Conservation (phyloP, 2,888 invertebrate genomes). For the Osmoderma eremita region DNA sequence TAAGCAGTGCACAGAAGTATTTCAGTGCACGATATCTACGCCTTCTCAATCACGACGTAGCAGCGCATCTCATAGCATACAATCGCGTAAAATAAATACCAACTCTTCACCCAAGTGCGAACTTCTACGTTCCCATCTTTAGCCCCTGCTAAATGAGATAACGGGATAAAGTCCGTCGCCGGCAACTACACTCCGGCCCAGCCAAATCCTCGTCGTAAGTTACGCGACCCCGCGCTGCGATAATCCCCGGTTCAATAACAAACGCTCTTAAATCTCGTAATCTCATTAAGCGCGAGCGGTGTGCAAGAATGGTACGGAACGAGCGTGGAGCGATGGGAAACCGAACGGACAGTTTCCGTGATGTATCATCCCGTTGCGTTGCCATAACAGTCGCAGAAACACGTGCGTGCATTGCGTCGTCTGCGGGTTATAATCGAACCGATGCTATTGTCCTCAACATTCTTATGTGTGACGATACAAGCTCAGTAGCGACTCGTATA, state of each 20-base stretch:
- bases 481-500: background rate
- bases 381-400: constrained; percentile 31
- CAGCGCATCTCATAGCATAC: background rate
- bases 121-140: constrained; percentile 43
- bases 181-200: constrained; percentile 54
- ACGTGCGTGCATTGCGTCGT: constrained; percentile 26
- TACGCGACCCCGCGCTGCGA: constrained; percentile 54
- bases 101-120: constrained; percentile 8
- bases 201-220: constrained; percentile 57
- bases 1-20: background rate
- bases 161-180: constrained; percentile 57
- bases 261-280: constrained; percentile 59
- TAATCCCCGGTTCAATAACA: constrained; percentile 61
- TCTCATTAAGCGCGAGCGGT: constrained; percentile 55
- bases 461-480: background rate
- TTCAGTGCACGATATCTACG: background rate
- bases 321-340: constrained; percentile 15
- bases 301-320: constrained; percentile 35
- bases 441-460: constrained; percentile 19
- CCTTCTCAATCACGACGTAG: constrained; percentile 15
- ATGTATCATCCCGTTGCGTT: constrained; percentile 30
- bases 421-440: background rate
- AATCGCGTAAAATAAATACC: constrained; percentile 19
- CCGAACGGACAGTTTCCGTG: constrained; percentile 24
- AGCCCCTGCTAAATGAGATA: constrained; percentile 56